Evolutionary conservation across 1,140 invertebrate genomes (phyloP), one percentile per base, ranked within the genome.

Genomic region (Anoplophora glabripennis): DNA sequence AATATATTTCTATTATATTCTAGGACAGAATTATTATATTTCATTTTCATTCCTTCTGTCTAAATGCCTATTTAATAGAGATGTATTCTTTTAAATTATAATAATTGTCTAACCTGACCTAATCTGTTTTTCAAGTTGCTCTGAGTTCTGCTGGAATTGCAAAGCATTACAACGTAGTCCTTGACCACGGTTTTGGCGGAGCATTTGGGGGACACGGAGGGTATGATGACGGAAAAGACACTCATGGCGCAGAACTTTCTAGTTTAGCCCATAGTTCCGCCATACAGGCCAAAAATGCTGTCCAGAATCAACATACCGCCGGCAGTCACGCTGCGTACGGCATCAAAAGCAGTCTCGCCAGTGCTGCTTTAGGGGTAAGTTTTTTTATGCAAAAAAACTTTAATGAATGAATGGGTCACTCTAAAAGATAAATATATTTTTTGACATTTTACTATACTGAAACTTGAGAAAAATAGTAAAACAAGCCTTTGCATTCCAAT

Each of bases 321-420:
- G 67, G 67, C n/a, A 69, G 57, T 38, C 67, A 69, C 47, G 67
- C 67, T 7, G 67, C 67, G 17, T 69, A 67, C 47, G 67, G 67
- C 9, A 63, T 61, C 10, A 64, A 66, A 38, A 69, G 67, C 47
- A 65, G 59, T 35, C 49, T 69, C 11, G 67, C 67, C 15, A 62
- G 57, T 48, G 62, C 67, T 18, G 67, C 67, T 45, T 34, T 57
- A 36, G 65, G 67, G 11, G 66, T 68, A 57, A 68, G 56, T 58
- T n/a, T n/a, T n/a, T n/a, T n/a, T n/a, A n/a, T n/a, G n/a, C n/a
- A n/a, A n/a, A n/a, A n/a, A n/a, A n/a, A n/a, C n/a, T n/a, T n/a
- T n/a, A n/a, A n/a, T n/a, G n/a, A n/a, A n/a, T n/a, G n/a, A n/a
- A n/a, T n/a, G n/a, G n/a, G n/a, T n/a, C n/a, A n/a, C n/a, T n/a